Percentiles rank a stretch among this genome's conserved stretches.
These are phyloP conservation scores for Narcine bancroftii DNA, from an alignment of 2,113 vertebrate genomes.

Conservation along the genomic window DNA sequence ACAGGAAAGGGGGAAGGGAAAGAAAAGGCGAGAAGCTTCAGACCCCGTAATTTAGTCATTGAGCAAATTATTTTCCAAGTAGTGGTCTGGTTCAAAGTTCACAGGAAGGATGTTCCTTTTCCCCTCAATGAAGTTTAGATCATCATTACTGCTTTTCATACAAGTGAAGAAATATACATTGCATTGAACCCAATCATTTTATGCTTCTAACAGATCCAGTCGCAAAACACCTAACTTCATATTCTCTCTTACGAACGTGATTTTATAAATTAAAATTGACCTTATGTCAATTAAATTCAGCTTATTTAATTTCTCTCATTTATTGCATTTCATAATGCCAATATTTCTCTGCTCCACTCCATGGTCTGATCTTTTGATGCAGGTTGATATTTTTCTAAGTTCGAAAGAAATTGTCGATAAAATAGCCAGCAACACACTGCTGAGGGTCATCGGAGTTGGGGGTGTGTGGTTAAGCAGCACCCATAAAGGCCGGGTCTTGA, in stretches of 20 bases:
- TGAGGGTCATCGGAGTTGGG: too few species aligned
- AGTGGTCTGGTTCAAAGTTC: neutral
- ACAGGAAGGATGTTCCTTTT: neutral
- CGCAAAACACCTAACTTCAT: neutral
- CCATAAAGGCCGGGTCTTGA: too few species aligned
- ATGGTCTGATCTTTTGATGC: neutral
- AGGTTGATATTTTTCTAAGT: neutral
- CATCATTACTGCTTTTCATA: neutral
- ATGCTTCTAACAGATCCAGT: neutral
- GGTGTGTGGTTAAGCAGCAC: too few species aligned
- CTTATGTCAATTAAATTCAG: neutral
- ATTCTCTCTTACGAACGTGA: neutral
- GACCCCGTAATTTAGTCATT: neutral
- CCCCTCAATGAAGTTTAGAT: neutral
- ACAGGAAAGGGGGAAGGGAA: too few species aligned
- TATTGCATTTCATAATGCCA: neutral
- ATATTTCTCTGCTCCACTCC: neutral
- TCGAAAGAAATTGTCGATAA: neutral
- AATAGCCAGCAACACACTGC: too few species aligned
- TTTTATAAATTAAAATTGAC: too few species aligned
- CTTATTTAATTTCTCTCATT: neutral
- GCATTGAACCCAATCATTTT: neutral
- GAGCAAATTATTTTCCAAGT: neutral
- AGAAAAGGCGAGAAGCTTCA: too few species aligned
- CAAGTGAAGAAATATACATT: neutral